Base-by-base conservation (phyloP, 2,888 invertebrate species). In the Tuberolachnus salignus region DNA sequence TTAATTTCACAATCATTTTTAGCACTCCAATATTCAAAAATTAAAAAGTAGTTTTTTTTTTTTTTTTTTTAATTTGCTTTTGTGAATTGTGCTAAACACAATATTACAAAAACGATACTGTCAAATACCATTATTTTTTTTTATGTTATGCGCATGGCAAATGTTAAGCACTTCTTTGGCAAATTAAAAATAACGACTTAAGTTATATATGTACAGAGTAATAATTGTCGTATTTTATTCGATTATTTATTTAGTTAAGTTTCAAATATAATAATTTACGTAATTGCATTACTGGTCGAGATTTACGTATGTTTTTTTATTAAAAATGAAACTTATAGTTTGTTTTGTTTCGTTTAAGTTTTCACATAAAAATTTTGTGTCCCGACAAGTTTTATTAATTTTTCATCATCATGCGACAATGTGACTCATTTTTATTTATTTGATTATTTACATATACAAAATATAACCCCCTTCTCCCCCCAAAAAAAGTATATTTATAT, bases 271-370 rank as follows among this genome's bases (percentile, higher is more conserved):
- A 71, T 23, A 23, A 59, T 21, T 61, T 73, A 73, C 61, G 46
- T 72, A 49, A 71, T 16, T 71, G 11, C 44, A 34, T 72, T 46
- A 26, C 14, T 51, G 34, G 14, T 63, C 53, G 23, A 34, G 34
- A 53, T 64, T 63, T 42, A 64, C 51, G 73, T 64, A 64, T 3
- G 23, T 73, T 23, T 74, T 74, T 34, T 34, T 34, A 53, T 44
- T 53, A n/a, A 74, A n/a, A 64, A 64, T 74, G 9, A 53, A 74
- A 74, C 59, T 57, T 57, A n/a, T n/a, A 51, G 44, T 53, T 49
- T 72, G 46, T 26, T 26, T 72, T 63, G 72, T 73, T 73, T 64
- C 53, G 73, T 74, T 73, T 64, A 74, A 74, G 73, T 74, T 74
- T 74, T 64, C 63, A 64, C 53, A 64, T 34, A 71, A 63, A 73